phyloP scores from a whole-genome alignment of 2,797 vertebrate genomes.

The Coluber constrictor region DNA sequence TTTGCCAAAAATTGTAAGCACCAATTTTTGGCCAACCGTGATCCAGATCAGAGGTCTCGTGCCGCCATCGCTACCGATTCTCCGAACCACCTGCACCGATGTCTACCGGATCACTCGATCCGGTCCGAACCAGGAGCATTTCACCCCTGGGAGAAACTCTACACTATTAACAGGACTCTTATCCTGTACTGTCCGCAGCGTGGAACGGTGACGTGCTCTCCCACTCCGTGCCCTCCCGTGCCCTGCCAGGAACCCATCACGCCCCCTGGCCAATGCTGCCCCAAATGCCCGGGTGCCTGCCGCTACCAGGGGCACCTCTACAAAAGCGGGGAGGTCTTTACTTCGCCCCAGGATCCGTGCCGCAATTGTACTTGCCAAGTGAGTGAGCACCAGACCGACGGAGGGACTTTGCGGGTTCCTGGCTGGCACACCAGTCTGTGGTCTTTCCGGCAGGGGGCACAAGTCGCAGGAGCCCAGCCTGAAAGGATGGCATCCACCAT shows the following conservation, averaged over 20 bases:
- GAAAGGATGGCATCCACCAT: background rate
- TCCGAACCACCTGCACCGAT: too few relatives aligned
- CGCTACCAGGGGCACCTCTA: conserved; percentile 68
- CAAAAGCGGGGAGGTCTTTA: conserved; percentile 70
- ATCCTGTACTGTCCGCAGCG: conserved; percentile 23
- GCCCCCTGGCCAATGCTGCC: conserved; percentile 75
- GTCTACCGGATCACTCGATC: too few relatives aligned
- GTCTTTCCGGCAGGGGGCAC: too few relatives aligned
- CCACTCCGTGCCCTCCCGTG: conserved; percentile 64
- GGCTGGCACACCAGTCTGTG: too few relatives aligned
- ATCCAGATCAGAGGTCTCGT: too few relatives aligned
- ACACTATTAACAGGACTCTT: too few relatives aligned
- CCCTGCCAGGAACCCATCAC: conserved; percentile 66
- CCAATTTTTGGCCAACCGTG: too few relatives aligned
- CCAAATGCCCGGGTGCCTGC: conserved; percentile 74
- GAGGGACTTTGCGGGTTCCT: conserved; percentile 16
- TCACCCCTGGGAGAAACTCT: too few relatives aligned
- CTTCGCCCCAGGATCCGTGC: conserved; percentile 67
- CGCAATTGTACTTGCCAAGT: conserved; percentile 77
- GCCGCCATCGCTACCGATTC: too few relatives aligned
- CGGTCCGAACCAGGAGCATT: too few relatives aligned
- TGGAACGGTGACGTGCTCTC: conserved; percentile 53
- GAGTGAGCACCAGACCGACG: conserved; percentile 60
- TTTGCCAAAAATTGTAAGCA: background rate
- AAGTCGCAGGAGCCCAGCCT: background rate